Conservation (phyloP, 1,140 invertebrate species). For the Lepidurus packardi region DNA sequence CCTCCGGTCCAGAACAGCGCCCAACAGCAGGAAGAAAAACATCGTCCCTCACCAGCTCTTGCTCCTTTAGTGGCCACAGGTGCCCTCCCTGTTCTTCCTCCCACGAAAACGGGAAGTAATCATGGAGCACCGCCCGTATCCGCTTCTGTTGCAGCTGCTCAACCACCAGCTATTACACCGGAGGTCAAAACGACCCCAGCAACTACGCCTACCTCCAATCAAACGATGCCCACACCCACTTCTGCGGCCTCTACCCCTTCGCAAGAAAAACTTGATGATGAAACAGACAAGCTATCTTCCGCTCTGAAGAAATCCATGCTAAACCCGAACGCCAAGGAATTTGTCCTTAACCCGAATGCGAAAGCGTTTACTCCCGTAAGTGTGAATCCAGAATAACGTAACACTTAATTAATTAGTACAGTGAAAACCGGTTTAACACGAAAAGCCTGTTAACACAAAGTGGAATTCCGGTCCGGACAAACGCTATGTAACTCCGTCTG, state of each 20-base stretch:
- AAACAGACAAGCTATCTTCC: slow-evolving; percentile 55
- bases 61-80: slow-evolving; percentile 26
- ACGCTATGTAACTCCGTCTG: no score
- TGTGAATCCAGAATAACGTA: slow-evolving; percentile 31
- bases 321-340: slow-evolving; percentile 84
- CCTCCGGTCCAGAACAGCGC: not conserved
- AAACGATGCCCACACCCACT: slow-evolving; percentile 36
- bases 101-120: slow-evolving; percentile 24
- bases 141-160: slow-evolving; percentile 32
- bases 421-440: no score
- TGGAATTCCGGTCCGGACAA: no score
- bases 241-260: slow-evolving; percentile 32
- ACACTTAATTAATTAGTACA: no score
- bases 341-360: slow-evolving; percentile 70
- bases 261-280: slow-evolving; percentile 36
- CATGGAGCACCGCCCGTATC: slow-evolving; percentile 32
- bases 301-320: slow-evolving; percentile 69
- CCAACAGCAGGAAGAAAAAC: not conserved
- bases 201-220: slow-evolving; percentile 27
- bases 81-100: slow-evolving; percentile 21
- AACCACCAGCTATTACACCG: slow-evolving; percentile 28
- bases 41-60: slow-evolving; percentile 21
- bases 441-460: no score
- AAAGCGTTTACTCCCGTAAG: slow-evolving; percentile 79
- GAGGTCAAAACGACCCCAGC: slow-evolving; percentile 22